Evolutionary conservation across 1,140 invertebrate species (phyloP).

Genomic region (Halesus radiatus): DNA sequence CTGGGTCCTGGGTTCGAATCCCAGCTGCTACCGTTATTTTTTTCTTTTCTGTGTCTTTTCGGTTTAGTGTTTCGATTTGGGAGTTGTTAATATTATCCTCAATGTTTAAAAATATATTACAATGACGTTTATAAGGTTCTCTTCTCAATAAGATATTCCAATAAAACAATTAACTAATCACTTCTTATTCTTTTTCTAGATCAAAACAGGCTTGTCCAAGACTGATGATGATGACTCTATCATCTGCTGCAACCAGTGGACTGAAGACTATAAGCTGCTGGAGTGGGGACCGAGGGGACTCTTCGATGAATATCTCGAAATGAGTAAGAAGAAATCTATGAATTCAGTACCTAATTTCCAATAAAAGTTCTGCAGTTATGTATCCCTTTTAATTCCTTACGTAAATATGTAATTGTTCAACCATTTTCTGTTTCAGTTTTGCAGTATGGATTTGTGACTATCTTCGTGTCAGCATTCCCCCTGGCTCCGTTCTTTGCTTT

Average conservation of each 20-base stretch:
- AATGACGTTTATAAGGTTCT: no score
- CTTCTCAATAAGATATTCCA: no score
- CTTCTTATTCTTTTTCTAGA: conserved; percentile 11
- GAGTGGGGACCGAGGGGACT: conserved; percentile 77
- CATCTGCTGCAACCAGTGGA: conserved; percentile 76
- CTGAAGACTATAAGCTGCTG: conserved; percentile 83
- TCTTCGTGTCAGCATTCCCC: conserved; percentile 71
- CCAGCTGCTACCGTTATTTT: no score
- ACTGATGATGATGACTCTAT: conserved; percentile 57
- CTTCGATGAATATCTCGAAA: conserved; percentile 90
- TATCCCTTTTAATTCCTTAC: conserved; percentile 39
- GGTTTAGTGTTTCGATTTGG: no score
- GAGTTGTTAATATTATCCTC: no score
- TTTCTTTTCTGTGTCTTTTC: no score
- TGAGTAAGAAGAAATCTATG: conserved; percentile 72
- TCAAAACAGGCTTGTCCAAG: conserved; percentile 39
- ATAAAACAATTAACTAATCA: no score
- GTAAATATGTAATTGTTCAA: background rate
- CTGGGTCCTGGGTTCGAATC: no score
- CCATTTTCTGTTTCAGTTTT: conserved; percentile 72
- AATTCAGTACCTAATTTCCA: background rate
- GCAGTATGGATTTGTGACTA: conserved; percentile 90
- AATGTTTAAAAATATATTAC: no score
- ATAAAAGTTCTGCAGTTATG: background rate
- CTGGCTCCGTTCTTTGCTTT: conserved; percentile 57